phyloP scores from a whole-genome alignment of 2,888 invertebrate genomes.

The Steinernema hermaphroditum region DNA sequence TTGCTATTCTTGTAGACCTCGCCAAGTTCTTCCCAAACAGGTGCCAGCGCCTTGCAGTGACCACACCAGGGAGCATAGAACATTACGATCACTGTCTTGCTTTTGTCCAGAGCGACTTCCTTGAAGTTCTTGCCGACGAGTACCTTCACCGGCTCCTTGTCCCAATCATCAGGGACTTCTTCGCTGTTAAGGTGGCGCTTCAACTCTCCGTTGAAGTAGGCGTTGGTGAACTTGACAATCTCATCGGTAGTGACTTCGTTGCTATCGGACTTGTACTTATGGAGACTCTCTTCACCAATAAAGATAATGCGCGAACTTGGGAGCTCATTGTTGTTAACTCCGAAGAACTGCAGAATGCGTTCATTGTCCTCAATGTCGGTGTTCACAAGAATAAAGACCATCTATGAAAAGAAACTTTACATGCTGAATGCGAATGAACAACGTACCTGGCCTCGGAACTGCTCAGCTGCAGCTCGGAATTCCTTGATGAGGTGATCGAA shows the following conservation, averaged over 20 bases:
- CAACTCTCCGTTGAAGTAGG: conserved; percentile 86
- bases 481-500: conserved; percentile 80
- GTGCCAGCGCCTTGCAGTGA: conserved; percentile 94
- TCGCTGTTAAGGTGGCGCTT: conserved; percentile 93
- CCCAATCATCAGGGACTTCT: conserved; percentile 94
- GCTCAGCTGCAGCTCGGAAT: conserved; percentile 82
- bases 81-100: conserved; percentile 92
- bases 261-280: conserved; percentile 86
- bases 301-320: conserved; percentile 76
- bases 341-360: conserved; percentile 98
- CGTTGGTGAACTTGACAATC: conserved; percentile 80
- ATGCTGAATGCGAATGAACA: background rate
- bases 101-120: conserved; percentile 82
- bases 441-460: conserved; percentile 80
- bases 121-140: conserved; percentile 95
- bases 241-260: conserved; percentile 75
- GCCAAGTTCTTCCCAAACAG: conserved; percentile 91
- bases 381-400: conserved; percentile 92
- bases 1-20: conserved; percentile 83
- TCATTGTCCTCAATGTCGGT: conserved; percentile 92
- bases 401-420: conserved; percentile 64
- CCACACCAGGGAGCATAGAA: conserved; percentile 78
- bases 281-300: conserved; percentile 92
- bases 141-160: conserved; percentile 85
- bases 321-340: conserved; percentile 84